phyloP scores from a whole-genome alignment of 23 tunicate species.

The Styela clava region DNA sequence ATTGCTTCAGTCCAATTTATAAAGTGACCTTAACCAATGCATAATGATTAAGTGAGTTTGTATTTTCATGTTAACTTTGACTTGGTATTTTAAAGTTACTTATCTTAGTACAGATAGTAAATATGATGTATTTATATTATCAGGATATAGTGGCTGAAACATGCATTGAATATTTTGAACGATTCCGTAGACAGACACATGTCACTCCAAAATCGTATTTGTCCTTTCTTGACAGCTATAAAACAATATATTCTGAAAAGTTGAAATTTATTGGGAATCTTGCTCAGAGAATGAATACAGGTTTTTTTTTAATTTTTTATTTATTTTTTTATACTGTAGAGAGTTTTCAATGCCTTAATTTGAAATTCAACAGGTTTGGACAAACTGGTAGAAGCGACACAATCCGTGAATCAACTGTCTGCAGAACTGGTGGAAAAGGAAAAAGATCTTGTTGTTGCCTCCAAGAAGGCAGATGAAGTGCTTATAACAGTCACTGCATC shows the following conservation, averaged over 20 bases:
- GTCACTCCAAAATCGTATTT: slow-evolving; percentile 93
- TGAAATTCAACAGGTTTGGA: slow-evolving; percentile 73
- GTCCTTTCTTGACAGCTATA: slow-evolving; percentile 78
- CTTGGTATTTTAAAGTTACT: no score
- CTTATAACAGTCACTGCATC: slow-evolving; percentile 67
- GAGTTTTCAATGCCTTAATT: no score
- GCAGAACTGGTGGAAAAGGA: slow-evolving; percentile 83
- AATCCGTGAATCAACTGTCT: slow-evolving; percentile 76
- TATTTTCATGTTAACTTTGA: no score
- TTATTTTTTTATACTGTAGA: no score
- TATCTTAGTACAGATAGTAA: no score
- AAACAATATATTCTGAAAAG: slow-evolving; percentile 69
- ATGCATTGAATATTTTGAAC: slow-evolving; percentile 85
- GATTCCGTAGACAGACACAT: slow-evolving; percentile 80
- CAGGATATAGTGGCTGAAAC: slow-evolving; percentile 92
- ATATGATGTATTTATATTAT: no score
- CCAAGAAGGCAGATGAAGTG: slow-evolving; percentile 87
- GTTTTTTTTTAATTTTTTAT: slow-evolving; percentile 19
- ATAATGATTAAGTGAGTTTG: no score
- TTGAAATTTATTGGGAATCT: slow-evolving; percentile 70
- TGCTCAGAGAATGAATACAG: slow-evolving; percentile 85
- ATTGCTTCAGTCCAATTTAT: no score
- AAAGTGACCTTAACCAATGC: no score
- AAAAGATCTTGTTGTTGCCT: slow-evolving; percentile 88
- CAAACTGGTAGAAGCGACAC: slow-evolving; percentile 85